phyloP scores from a whole-genome alignment of 2,888 invertebrate species.

The Megaustenia siamemsis region DNA sequence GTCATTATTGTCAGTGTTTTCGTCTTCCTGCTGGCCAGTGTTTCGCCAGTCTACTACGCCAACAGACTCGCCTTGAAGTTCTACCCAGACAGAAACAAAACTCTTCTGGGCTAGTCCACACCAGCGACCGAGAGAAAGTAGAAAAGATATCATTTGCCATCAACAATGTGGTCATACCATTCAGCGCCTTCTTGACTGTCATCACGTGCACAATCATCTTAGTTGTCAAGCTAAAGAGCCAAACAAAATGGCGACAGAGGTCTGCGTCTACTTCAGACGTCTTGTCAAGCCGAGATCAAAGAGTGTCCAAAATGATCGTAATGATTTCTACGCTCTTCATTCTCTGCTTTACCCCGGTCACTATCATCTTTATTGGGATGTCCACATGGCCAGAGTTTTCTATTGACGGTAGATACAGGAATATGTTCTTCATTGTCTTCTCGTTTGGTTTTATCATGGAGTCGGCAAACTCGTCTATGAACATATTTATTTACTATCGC shows the following conservation, averaged over 20 bases:
- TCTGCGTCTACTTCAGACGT: background rate
- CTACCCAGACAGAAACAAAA: conserved; percentile 25
- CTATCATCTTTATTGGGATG: conserved; percentile 19
- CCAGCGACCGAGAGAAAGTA: background rate
- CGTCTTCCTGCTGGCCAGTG: background rate
- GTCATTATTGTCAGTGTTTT: background rate
- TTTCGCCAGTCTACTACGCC: conserved; percentile 26
- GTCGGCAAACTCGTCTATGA: conserved; percentile 18
- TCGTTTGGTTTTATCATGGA: conserved; percentile 24
- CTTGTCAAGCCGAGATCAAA: conserved; percentile 9
- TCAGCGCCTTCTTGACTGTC: background rate
- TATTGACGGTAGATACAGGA: conserved; percentile 13
- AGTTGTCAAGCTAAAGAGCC: background rate
- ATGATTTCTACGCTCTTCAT: conserved; percentile 19
- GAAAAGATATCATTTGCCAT: conserved; percentile 20
- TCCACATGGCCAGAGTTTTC: conserved; percentile 1
- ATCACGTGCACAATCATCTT: background rate
- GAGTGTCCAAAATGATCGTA: conserved; percentile 8
- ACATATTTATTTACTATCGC: conserved; percentile 41
- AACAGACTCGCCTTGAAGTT: conserved; percentile 19
- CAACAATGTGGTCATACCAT: background rate
- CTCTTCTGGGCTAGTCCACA: conserved; percentile 21
- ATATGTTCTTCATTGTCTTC: conserved; percentile 20
- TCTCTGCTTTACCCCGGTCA: conserved; percentile 12
- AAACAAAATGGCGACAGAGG: conserved; percentile 17